Base-by-base conservation (phyloP, 1,140 invertebrate species). In the Philotrypesis tridentata region DNA sequence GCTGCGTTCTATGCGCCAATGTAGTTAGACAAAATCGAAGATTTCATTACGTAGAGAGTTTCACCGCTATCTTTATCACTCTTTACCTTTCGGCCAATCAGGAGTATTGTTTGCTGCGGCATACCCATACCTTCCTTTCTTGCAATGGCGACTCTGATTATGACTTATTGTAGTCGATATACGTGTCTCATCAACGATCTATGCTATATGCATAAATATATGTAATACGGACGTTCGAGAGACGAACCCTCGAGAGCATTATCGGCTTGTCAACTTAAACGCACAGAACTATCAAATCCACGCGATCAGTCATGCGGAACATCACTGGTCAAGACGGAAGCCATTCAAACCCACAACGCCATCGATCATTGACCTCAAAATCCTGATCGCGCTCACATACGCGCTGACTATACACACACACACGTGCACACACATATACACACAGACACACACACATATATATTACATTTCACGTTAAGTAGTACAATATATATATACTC, bases 21-120 rank as follows among this genome's bases (percentile, higher is more conserved):
- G 75, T 73, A 27, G 33, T 78, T 82, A 82, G 75, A 74, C 70
- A 79, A 82, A n/a, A 79, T 83, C 76, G 40, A 79, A 83, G 61
- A 83, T 83, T 83, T 79, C 82, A 83, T 83, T 79, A 79, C 40
- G 63, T 17, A 55, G 55, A 33, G 21, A 65, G 27, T 25, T 43
- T n/a, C 25, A n/a, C n/a, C 7, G 40, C 43, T 40, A 21, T 75
- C 79, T 33, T 43, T 25, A 33, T 21, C 67, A 31, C 25, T 5
- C 65, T 63, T 65, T 82, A 72, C n/a, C 31, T 37, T 21, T 48
- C 25, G 68, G 61, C 31, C 31, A 27, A 65, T 65, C 25, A 27
- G 25, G 23, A 25, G 23, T 65, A 27, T 65, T 65, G 23, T 65
- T 65, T n/a, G 17, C 17, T 43, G 14, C 43, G 0, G 11, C n/a